Base-by-base conservation (phyloP, 2,797 vertebrate species). In the Balearica regulorum region DNA sequence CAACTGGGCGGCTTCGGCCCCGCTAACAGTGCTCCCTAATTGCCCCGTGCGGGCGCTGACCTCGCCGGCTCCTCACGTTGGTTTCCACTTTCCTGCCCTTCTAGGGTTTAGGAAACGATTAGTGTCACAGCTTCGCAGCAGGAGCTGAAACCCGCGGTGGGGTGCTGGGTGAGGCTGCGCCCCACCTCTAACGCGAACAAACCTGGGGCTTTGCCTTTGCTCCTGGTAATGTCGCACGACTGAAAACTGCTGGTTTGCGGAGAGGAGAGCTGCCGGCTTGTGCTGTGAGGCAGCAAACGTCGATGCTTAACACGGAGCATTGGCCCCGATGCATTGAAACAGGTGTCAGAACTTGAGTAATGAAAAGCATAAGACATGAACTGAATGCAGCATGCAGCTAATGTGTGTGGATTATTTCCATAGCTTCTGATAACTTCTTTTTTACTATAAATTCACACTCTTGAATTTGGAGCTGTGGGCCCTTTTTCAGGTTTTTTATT, bases 1-100 rank as follows among this genome's bases (percentile, higher is more conserved):
- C 22, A 33, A 24, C 22, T 9, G 7, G 2, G 29, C 8, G 4
- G 41, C 26, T 48, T 2, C 1, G 9, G 37, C 6, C 10, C 13
- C 1, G 0, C 14, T 3, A 2, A 1, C 5, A 0, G 16, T 4
- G 5, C 5, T 17, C 9, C 8, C 3, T 4, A 10, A 1, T 2
- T 1, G 10, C 13, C 16, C 20, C 4, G 5, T 13, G 14, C 7
- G 5, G 46, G 16, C 7, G 3, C 26, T 17, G 13, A 2, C 13
- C 13, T 9, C 12, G 4, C 8, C 5, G 1, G 18, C 21, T n/a
- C 4, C n/a, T 2, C n/a, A 0, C 11, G 0, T 20, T 31, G 37
- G 0, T 28, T 51, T 29, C 5, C 12, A 2, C 17, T 29, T 71
- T 43, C 6, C 15, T 1, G 2, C 21, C 5, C 3, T 15, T 7